These are phyloP conservation scores for Antitype chi DNA, from an alignment of 2,888 invertebrate genomes.

Conservation along the genomic window DNA sequence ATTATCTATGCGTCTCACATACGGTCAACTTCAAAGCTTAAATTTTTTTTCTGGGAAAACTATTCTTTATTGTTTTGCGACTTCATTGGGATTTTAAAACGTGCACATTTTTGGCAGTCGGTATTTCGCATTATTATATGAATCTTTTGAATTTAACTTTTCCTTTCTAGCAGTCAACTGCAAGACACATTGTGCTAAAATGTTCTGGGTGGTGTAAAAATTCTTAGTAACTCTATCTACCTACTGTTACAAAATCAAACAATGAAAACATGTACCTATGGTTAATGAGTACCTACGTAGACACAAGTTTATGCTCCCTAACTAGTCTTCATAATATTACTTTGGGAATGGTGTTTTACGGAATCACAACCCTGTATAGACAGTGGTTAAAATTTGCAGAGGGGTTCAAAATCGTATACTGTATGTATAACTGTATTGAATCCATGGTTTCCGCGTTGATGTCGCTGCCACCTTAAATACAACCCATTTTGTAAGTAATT, in stretches of 20 bases:
- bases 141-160: constrained; percentile 46
- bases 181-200: constrained; percentile 23
- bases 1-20: constrained; percentile 79
- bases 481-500: not conserved
- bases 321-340: not conserved
- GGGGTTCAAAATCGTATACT: not conserved
- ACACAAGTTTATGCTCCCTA: not conserved
- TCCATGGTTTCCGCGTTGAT: not conserved
- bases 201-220: constrained; percentile 11
- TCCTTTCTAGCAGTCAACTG: constrained; percentile 31
- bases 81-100: constrained; percentile 14
- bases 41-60: constrained; percentile 63
- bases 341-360: not conserved
- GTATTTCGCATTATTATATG: constrained; percentile 47
- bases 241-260: constrained; percentile 5
- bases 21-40: constrained; percentile 75
- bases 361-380: not conserved
- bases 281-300: not conserved
- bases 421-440: too few relatives aligned
- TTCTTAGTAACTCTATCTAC: constrained; percentile 39
- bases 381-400: not conserved
- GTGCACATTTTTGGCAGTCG: constrained; percentile 35
- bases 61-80: constrained; percentile 44
- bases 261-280: not conserved
- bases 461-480: not conserved